Evolutionary conservation across 1,140 invertebrate species (phyloP).

Genomic region (Propsilocerus akamusi): DNA sequence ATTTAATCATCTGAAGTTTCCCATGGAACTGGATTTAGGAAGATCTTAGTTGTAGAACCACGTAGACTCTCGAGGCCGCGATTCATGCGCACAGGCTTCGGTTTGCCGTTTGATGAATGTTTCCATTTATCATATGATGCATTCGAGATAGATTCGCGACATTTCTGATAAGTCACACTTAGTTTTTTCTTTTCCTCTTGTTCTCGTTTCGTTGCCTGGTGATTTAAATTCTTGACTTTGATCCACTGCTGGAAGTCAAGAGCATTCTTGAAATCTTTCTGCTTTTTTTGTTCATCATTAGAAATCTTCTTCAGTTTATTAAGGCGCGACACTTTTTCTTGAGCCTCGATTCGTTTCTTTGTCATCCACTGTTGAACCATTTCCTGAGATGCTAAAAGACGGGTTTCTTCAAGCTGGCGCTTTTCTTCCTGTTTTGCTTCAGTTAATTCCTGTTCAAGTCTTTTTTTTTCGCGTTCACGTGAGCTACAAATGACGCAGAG

Average conservation of each 20-base stretch:
- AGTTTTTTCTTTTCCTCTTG: neutral
- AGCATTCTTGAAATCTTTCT: neutral
- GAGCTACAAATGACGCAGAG: too few species aligned
- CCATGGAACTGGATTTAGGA: conserved; percentile 14
- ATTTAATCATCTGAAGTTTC: conserved; percentile 8
- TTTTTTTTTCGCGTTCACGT: neutral
- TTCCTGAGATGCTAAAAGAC: neutral
- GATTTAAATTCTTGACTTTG: neutral
- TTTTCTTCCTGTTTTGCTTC: neutral
- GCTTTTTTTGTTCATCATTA: neutral
- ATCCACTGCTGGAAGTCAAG: neutral
- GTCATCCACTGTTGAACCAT: neutral
- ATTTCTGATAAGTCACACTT: neutral
- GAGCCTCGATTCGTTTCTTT: neutral
- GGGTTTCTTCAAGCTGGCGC: neutral
- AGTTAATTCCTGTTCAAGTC: neutral
- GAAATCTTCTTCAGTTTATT: neutral
- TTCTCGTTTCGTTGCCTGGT: neutral
- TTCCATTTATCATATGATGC: conserved; percentile 10
- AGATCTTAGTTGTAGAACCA: conserved; percentile 13
- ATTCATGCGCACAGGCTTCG: conserved; percentile 17
- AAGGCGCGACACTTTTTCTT: neutral
- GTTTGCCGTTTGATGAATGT: conserved; percentile 9
- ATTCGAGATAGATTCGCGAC: neutral
- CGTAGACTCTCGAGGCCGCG: conserved; percentile 14